Evolutionary conservation across 2,113 vertebrate species (phyloP).

Genomic region (Capricornis sumatraensis): DNA sequence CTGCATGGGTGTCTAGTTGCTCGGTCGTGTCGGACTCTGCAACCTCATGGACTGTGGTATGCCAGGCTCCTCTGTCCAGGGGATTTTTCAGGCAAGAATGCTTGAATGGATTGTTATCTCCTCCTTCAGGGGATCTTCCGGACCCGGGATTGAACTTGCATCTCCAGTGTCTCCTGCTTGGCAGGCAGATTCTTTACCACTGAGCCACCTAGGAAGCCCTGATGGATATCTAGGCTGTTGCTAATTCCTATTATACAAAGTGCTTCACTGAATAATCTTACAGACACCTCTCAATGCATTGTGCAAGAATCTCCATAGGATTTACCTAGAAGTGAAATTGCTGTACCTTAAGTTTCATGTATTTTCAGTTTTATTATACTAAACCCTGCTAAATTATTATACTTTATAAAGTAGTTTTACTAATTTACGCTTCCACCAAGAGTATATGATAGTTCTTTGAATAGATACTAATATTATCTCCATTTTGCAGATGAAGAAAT

Average conservation of each 20-base stretch:
- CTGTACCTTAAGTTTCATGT: not conserved
- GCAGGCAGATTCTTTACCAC: not conserved
- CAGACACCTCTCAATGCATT: not conserved
- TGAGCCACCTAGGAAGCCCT: not conserved
- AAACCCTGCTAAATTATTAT: slow-evolving; percentile 39
- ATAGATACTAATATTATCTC: not conserved
- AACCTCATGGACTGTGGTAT: not conserved
- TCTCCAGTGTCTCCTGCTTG: not conserved
- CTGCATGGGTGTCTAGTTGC: not conserved
- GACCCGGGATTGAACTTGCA: rapidly evolving
- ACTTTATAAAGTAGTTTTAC: slow-evolving; percentile 21
- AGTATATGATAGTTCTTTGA: not conserved
- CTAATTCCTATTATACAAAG: slow-evolving; percentile 19
- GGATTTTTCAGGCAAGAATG: not conserved
- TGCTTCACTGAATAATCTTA: not conserved
- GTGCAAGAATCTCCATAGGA: not conserved
- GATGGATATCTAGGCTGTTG: not conserved
- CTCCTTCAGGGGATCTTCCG: not conserved
- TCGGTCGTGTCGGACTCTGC: not conserved
- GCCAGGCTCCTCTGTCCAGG: not conserved
- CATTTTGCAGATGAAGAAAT: slow-evolving; percentile 41
- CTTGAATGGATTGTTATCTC: not conserved
- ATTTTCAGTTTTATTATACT: slow-evolving; percentile 37
- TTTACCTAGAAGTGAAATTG: slow-evolving; percentile 51
- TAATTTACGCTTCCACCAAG: slow-evolving; percentile 25